Evolutionary conservation across 2,888 invertebrate species (phyloP), one percentile per base, ranked within the genome.

Genomic region (Cordilura impudica): DNA sequence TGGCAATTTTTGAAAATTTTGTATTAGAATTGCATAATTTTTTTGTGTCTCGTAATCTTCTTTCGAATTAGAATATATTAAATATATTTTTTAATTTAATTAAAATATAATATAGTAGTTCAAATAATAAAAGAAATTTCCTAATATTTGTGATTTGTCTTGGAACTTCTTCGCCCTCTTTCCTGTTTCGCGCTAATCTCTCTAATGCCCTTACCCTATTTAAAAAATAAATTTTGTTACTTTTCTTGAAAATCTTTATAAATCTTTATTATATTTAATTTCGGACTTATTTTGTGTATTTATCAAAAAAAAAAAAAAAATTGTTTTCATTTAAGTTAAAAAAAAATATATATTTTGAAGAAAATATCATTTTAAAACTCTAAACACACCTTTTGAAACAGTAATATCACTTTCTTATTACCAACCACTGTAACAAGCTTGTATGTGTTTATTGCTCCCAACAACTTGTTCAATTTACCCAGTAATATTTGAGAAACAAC

Each of bases 111-210:
- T 8, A 71, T 26, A 63, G 71, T 71, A 79, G 75, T 71, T 79
- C 49, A 71, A 79, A 75, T 67, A 56, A 74, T 70, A 16, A 69
- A 60, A 61, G 53, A 60, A 75, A 61, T 79, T 66, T 71, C 74
- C 71, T 75, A 79, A 66, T 51, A 67, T 71, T 79, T 79, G 79
- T 79, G 75, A 79, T 79, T 75, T 39, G 61, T 16, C 12, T 18
- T 31, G 16, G 31, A 45, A 14, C 19, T 18, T 7, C 45, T 26
- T n/a, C 21, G n/a, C 23, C 6, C 14, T 35, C 16, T 35, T 18
- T 16, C 45, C 53, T 61, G 2, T 49, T 18, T 16, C 45, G 45
- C 54, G 2, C 39, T 39, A n/a, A 18, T 0, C 12, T 18, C 16
- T 45, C 29, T 61, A 3, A 31, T 58, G 0, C 26, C 39, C 21